Evolutionary conservation across 2,797 vertebrate genomes (phyloP).

Genomic region (Nyctibius grandis): DNA sequence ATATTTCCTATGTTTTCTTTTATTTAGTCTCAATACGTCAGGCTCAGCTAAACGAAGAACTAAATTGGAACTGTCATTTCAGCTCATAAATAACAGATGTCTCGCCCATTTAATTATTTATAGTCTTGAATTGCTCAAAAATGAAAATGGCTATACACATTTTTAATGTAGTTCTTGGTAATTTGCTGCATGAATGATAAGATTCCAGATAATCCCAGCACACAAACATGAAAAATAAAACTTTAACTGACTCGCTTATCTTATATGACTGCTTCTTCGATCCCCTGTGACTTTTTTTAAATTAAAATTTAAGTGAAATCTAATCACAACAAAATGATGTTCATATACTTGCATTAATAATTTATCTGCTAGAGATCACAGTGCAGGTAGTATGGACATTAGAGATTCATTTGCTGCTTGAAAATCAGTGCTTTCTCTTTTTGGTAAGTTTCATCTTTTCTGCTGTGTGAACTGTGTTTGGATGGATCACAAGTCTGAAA

Average conservation of each 20-base stretch:
- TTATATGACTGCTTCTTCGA: slow-evolving; percentile 63
- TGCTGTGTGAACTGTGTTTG: slow-evolving; percentile 28
- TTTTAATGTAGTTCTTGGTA: slow-evolving; percentile 86
- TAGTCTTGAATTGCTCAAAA: slow-evolving; percentile 82
- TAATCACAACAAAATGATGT: slow-evolving; percentile 80
- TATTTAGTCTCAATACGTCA: slow-evolving; percentile 68
- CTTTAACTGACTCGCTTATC: slow-evolving; percentile 70
- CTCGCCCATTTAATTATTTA: slow-evolving; percentile 86
- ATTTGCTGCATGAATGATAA: slow-evolving; percentile 83
- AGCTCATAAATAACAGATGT: slow-evolving; percentile 90
- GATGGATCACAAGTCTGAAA: slow-evolving; percentile 33
- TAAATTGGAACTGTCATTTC: slow-evolving; percentile 84
- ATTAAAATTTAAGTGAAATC: slow-evolving; percentile 80
- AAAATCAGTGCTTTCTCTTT: slow-evolving; percentile 59
- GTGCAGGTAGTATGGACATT: slow-evolving; percentile 58
- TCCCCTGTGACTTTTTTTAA: slow-evolving; percentile 73
- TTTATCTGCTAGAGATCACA: slow-evolving; percentile 68
- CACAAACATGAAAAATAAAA: slow-evolving; percentile 82
- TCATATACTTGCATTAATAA: slow-evolving; percentile 77
- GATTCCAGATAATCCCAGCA: slow-evolving; percentile 77
- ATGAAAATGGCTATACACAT: slow-evolving; percentile 81
- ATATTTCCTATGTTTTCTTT: slow-evolving; percentile 70
- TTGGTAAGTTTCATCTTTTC: slow-evolving; percentile 41
- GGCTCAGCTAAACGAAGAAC: slow-evolving; percentile 75
- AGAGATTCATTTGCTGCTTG: slow-evolving; percentile 58